Percentiles rank a stretch among this genome's conserved stretches.
phyloP scores from a whole-genome alignment of 2,797 vertebrate species.

The Mastacembelus armatus region DNA sequence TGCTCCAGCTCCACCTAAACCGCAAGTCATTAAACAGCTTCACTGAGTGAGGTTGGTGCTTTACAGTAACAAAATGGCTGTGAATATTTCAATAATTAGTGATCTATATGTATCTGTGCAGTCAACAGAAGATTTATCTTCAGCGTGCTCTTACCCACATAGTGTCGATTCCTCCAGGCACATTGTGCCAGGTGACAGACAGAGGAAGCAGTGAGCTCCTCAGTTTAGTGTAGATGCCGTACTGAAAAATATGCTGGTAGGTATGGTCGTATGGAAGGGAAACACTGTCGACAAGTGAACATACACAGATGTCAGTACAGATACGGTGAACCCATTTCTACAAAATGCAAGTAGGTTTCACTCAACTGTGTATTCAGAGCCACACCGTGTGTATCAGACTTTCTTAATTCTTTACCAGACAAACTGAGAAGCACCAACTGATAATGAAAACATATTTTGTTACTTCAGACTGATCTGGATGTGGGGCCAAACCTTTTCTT shows the following conservation, averaged over 20 bases:
- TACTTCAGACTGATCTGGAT: too few species aligned
- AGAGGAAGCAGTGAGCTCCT: slow-evolving; percentile 82
- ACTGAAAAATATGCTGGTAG: slow-evolving; percentile 82
- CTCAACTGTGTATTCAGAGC: background rate
- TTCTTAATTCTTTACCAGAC: too few species aligned
- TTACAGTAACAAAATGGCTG: background rate
- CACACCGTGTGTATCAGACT: too few species aligned
- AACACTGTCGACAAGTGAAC: slow-evolving; percentile 67
- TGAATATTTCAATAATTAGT: background rate
- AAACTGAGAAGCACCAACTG: too few species aligned
- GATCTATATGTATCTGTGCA: background rate
- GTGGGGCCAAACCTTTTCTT: slow-evolving; percentile 68
- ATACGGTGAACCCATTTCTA: background rate
- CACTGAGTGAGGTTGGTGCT: background rate
- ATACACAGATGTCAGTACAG: background rate
- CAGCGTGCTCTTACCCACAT: slow-evolving; percentile 79
- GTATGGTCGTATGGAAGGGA: slow-evolving; percentile 86
- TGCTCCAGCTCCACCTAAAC: slow-evolving; percentile 76
- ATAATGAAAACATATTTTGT: too few species aligned
- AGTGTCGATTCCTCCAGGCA: slow-evolving; percentile 68
- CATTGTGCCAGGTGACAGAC: slow-evolving; percentile 81
- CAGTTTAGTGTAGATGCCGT: slow-evolving; percentile 82
- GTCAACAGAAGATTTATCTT: accelerated
- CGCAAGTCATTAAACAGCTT: slow-evolving; percentile 2
- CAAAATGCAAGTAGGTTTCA: too few species aligned